Evolutionary conservation across 1,140 invertebrate genomes (phyloP).

Genomic region (Bradysia coprophila): DNA sequence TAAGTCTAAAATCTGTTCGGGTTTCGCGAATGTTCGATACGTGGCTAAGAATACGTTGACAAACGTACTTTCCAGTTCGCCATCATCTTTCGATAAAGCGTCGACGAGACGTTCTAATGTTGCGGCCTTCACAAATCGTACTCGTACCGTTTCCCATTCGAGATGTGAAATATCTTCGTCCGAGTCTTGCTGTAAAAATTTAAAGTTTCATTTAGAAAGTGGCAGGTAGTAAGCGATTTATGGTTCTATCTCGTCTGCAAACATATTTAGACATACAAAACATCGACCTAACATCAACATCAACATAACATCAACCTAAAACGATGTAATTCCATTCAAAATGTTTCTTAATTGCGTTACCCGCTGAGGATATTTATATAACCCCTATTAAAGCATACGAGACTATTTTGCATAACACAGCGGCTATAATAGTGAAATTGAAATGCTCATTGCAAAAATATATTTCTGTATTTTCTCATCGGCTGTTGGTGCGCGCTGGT

Average conservation of each 20-base stretch:
- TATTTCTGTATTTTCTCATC: too few species aligned
- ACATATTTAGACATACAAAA: not conserved
- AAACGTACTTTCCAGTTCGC: constrained; percentile 92
- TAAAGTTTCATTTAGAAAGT: too few species aligned
- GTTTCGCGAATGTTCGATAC: constrained; percentile 22
- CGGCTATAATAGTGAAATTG: too few species aligned
- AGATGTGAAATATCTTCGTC: constrained; percentile 85
- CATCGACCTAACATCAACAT: constrained; percentile 2
- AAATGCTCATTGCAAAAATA: too few species aligned
- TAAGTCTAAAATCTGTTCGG: constrained; percentile 51
- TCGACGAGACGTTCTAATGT: constrained; percentile 85
- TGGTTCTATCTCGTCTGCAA: not conserved
- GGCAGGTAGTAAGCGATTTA: not conserved
- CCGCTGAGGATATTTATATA: too few species aligned
- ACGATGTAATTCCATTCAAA: too few species aligned
- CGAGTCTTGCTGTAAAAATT: constrained; percentile 44
- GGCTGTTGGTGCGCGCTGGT: too few species aligned
- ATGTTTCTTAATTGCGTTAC: too few species aligned
- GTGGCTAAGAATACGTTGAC: constrained; percentile 82
- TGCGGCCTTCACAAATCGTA: constrained; percentile 90
- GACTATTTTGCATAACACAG: too few species aligned
- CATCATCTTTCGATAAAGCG: constrained; percentile 78
- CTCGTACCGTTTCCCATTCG: constrained; percentile 98
- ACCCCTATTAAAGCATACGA: too few species aligned
- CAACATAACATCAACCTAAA: too few species aligned